Evolutionary conservation across 92 coral and sea anemone genomes (phyloP).

Genomic region (Siderastrea siderea): DNA sequence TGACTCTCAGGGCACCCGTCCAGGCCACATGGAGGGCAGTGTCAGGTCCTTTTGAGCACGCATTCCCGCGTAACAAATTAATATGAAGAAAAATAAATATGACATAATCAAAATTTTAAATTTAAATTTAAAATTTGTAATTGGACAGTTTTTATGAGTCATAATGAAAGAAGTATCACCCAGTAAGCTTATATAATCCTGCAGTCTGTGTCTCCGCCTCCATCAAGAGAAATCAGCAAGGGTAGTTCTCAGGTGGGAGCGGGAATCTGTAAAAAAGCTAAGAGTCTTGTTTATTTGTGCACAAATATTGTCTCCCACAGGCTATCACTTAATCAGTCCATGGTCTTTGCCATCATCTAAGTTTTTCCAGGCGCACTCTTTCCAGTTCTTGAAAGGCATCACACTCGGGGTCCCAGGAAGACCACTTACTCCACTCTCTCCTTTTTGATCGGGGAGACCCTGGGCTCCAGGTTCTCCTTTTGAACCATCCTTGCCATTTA

Average conservation of each 20-base stretch:
- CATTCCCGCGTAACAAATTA: not conserved
- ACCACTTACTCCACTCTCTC: not conserved
- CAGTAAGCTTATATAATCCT: no score
- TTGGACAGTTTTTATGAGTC: no score
- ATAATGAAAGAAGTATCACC: no score
- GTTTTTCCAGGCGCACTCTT: not conserved
- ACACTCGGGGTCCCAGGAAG: not conserved
- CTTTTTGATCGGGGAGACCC: constrained; percentile 4
- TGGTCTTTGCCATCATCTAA: not conserved
- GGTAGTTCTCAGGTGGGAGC: no score
- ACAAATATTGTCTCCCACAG: no score
- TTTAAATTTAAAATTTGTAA: no score
- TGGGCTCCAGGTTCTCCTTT: constrained; percentile 11
- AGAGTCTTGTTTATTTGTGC: not conserved
- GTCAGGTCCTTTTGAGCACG: not conserved
- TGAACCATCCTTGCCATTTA: constrained; percentile 4
- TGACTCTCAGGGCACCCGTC: not conserved
- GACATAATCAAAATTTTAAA: not conserved
- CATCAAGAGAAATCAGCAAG: no score
- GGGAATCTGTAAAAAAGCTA: no score
- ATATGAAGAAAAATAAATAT: not conserved
- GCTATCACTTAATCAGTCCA: not conserved
- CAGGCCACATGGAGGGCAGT: constrained; percentile 1
- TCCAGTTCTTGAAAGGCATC: constrained; percentile 8
- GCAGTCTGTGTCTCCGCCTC: no score